Evolutionary conservation across 2,113 vertebrate species (phyloP).

Genomic region (Poeciliopsis turrubarensis): DNA sequence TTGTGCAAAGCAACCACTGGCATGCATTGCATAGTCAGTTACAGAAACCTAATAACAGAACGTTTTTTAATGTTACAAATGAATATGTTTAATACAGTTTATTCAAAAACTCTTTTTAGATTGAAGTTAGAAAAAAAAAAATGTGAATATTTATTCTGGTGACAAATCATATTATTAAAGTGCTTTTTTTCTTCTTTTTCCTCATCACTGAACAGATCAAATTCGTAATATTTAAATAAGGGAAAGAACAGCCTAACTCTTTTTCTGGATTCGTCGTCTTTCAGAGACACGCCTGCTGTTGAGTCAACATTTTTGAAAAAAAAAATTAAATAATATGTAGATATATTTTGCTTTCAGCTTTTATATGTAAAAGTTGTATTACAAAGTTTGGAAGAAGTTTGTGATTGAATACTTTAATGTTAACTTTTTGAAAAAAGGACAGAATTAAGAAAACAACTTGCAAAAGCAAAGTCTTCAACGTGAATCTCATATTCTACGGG

Average conservation of each 20-base stretch:
- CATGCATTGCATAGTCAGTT: too few relatives aligned
- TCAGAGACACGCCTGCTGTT: background rate
- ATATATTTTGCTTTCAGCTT: background rate
- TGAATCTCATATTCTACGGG: background rate
- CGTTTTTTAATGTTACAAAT: background rate
- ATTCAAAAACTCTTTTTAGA: background rate
- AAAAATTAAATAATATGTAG: background rate
- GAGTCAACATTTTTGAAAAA: background rate
- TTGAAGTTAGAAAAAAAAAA: background rate
- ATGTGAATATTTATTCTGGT: too few relatives aligned
- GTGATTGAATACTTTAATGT: background rate
- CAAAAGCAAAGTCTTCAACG: constrained; percentile 13
- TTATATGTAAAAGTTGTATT: background rate
- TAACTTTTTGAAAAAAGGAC: background rate
- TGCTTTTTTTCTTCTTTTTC: background rate
- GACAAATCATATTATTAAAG: background rate
- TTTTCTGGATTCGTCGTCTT: background rate
- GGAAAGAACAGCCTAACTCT: background rate
- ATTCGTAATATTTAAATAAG: background rate
- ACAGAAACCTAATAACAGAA: too few relatives aligned
- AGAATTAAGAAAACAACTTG: constrained; percentile 18
- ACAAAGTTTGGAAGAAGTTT: background rate
- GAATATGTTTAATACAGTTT: too few relatives aligned
- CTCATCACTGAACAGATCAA: background rate
- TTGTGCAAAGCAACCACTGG: too few relatives aligned